phyloP scores from a whole-genome alignment of 2,888 invertebrate genomes.

The Athalia cordata region DNA sequence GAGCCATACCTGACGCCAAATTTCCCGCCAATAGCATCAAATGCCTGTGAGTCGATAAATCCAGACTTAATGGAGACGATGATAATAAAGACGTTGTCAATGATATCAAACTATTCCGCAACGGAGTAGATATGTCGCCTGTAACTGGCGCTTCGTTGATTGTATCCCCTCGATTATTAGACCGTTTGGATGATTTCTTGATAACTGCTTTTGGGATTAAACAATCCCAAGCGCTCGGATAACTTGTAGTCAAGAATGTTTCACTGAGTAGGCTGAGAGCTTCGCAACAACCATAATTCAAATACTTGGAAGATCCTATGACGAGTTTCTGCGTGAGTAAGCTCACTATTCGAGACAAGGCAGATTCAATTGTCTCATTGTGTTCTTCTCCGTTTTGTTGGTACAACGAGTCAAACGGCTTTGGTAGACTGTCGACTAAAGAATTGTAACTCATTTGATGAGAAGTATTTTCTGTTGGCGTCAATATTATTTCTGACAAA shows the following conservation, averaged over 20 bases:
- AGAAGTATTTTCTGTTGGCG: slow-evolving; percentile 49
- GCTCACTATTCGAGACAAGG: slow-evolving; percentile 77
- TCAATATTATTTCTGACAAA: slow-evolving; percentile 58
- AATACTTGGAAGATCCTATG: slow-evolving; percentile 80
- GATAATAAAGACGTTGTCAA: slow-evolving; percentile 72
- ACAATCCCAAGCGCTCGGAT: slow-evolving; percentile 82
- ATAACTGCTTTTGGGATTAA: slow-evolving; percentile 58
- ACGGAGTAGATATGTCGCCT: slow-evolving; percentile 51
- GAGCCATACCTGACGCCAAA: slow-evolving; percentile 69
- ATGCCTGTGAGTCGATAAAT: slow-evolving; percentile 74
- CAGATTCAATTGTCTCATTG: slow-evolving; percentile 72
- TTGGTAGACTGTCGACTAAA: slow-evolving; percentile 75
- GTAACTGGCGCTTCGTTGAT: not conserved
- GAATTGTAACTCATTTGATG: slow-evolving; percentile 62
- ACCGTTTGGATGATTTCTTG: slow-evolving; percentile 57
- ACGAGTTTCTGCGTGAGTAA: slow-evolving; percentile 76
- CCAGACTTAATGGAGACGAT: slow-evolving; percentile 75
- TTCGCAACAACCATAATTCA: slow-evolving; percentile 82
- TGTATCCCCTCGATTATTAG: slow-evolving; percentile 54
- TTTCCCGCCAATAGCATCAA: slow-evolving; percentile 72
- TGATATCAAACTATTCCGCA: slow-evolving; percentile 67
- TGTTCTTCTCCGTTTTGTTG: slow-evolving; percentile 56
- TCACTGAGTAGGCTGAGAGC: slow-evolving; percentile 81
- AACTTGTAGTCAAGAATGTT: slow-evolving; percentile 81
- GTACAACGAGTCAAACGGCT: slow-evolving; percentile 73